phyloP scores from a whole-genome alignment of 2,113 vertebrate species.

The Nycticryphes semicollaris region DNA sequence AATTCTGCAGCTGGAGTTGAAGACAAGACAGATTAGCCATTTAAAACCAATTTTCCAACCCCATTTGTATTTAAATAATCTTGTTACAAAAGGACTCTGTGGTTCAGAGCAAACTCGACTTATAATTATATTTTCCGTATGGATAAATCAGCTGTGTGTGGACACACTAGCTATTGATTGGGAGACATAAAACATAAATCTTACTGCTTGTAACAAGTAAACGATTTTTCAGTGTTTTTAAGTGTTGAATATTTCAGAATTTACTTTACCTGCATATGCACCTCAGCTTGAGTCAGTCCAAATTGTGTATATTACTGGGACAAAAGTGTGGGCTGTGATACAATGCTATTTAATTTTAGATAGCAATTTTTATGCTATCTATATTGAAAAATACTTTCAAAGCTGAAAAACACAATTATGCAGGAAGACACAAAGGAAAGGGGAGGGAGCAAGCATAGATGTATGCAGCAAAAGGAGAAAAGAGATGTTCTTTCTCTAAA shows the following conservation, averaged over 20 bases:
- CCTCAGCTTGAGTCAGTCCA: background rate
- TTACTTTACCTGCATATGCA: slow-evolving; percentile 44
- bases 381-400: slow-evolving; percentile 18
- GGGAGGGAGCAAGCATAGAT: background rate
- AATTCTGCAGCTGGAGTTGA: slow-evolving; percentile 61
- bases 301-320: background rate
- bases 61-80: slow-evolving; percentile 69
- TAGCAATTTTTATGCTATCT: slow-evolving; percentile 3
- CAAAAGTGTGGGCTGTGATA: background rate
- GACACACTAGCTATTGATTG: slow-evolving; percentile 32
- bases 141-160: slow-evolving; percentile 51
- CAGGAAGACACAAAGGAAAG: background rate
- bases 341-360: slow-evolving; percentile 25
- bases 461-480: background rate
- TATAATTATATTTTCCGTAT: slow-evolving; percentile 68
- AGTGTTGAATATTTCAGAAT: slow-evolving; percentile 64
- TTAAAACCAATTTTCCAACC: slow-evolving; percentile 73
- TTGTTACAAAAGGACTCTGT: slow-evolving; percentile 59
- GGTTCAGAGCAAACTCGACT: slow-evolving; percentile 45
- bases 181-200: slow-evolving; percentile 35
- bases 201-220: slow-evolving; percentile 48
- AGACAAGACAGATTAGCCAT: slow-evolving; percentile 64
- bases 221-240: slow-evolving; percentile 59
- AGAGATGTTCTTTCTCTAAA: background rate
- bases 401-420: background rate